Percentiles rank a stretch among this genome's conserved stretches.
These are phyloP conservation scores for Bujurquina vittata DNA, from an alignment of 2,113 vertebrate species.

Conservation along the genomic window DNA sequence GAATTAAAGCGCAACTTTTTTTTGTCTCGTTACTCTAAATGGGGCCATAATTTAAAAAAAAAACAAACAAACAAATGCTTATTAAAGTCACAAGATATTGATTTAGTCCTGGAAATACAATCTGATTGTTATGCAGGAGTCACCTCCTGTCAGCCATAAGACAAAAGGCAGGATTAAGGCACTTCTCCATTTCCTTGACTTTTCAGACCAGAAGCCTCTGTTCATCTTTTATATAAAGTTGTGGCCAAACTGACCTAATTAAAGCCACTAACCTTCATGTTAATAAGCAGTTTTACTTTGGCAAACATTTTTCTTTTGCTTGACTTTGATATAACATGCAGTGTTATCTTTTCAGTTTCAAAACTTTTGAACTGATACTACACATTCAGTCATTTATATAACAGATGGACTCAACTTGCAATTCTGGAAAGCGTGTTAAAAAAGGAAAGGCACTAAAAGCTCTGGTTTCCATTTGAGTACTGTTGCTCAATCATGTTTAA, in stretches of 20 bases:
- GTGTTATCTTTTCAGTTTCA: neutral
- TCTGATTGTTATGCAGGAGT: neutral
- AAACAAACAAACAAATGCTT: neutral
- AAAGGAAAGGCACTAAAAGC: neutral
- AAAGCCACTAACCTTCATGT: neutral
- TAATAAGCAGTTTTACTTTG: neutral
- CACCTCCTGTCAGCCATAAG: neutral
- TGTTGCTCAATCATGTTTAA: too few species aligned
- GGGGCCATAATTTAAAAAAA: neutral
- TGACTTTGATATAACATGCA: neutral
- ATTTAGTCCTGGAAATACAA: neutral
- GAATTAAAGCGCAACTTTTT: neutral
- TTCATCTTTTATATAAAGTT: neutral
- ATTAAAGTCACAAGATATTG: neutral
- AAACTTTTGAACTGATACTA: neutral
- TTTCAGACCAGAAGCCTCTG: neutral
- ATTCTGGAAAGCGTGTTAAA: too few species aligned
- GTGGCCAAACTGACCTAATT: neutral
- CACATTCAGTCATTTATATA: neutral
- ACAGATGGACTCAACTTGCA: too few species aligned
- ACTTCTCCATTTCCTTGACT: too few species aligned
- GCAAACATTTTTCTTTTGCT: neutral
- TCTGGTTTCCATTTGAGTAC: too few species aligned
- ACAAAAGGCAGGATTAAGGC: neutral
- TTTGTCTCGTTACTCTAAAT: neutral